A percentile compares a stretch with the other conserved stretches of the same genome.
Conservation (phyloP, 1,140 invertebrate genomes). For the Penaeus chinensis region DNA sequence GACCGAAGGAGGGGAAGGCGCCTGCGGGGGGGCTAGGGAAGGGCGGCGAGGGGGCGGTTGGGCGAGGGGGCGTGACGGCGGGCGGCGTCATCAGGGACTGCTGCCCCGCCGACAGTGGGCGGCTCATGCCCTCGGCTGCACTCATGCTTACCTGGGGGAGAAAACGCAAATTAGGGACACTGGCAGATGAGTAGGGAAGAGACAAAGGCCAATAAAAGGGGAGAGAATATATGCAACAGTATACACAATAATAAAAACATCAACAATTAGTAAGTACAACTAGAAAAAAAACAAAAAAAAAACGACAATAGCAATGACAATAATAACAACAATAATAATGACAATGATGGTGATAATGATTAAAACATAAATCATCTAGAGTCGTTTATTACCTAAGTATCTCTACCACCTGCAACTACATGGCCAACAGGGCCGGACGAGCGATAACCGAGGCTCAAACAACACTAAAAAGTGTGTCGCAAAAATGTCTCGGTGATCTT, state of each 20-base stretch:
- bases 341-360: not conserved
- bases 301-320: no score
- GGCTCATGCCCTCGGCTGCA: conserved; percentile 46
- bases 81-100: conserved; percentile 37
- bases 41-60: conserved; percentile 12
- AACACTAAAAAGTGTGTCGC: no score
- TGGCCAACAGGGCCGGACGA: no score
- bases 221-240: not conserved
- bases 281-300: no score
- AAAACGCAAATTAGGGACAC: not conserved
- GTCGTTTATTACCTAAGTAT: no score
- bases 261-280: no score
- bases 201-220: not conserved
- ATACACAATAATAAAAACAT: not conserved
- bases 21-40: conserved; percentile 31
- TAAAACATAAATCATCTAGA: not conserved
- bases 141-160: conserved; percentile 43
- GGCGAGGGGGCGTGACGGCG: conserved; percentile 32
- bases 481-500: no score
- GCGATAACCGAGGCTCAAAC: no score
- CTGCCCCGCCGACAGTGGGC: conserved; percentile 35
- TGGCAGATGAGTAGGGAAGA: not conserved
- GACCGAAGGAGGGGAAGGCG: conserved; percentile 32
- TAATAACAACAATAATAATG: no score
- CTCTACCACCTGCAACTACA: no score